Evolutionary conservation across 92 coral and sea anemone genomes (phyloP).

Genomic region (Paramuricea clavata): DNA sequence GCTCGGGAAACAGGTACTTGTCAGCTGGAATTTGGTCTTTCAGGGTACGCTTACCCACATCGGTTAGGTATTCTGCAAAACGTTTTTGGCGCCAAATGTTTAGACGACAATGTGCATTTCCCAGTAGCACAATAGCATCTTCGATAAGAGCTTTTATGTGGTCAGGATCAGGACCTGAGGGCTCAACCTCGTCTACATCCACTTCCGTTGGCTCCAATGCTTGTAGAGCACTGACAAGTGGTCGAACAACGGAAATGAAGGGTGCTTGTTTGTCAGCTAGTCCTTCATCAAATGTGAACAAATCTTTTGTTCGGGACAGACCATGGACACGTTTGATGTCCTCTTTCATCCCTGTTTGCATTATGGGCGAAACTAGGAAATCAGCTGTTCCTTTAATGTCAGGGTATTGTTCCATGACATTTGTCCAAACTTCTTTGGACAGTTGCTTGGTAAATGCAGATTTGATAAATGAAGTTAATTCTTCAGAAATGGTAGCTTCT

Average conservation of each 20-base stretch:
- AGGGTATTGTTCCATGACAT: constrained; percentile 40
- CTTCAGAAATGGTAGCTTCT: constrained; percentile 35
- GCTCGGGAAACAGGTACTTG: constrained; percentile 27
- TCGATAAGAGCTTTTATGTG: constrained; percentile 11
- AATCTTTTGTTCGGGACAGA: constrained; percentile 19
- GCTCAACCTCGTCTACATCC: not conserved
- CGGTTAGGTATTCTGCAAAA: constrained; percentile 16
- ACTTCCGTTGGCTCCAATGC: not conserved
- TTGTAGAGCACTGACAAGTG: constrained; percentile 36
- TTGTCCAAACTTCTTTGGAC: constrained; percentile 33
- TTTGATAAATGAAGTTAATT: no score
- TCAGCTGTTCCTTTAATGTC: constrained; percentile 41
- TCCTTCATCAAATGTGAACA: constrained; percentile 21
- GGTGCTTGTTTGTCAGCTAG: no score
- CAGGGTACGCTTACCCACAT: not conserved
- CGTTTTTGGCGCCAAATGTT: constrained; percentile 15
- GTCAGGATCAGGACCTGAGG: constrained; percentile 13
- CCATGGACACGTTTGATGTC: constrained; percentile 29
- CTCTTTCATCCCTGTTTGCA: no score
- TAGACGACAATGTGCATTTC: constrained; percentile 4
- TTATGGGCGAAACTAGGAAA: constrained; percentile 30
- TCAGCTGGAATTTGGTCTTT: constrained; percentile 22
- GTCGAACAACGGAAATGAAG: constrained; percentile 29
- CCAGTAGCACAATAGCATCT: constrained; percentile 33
- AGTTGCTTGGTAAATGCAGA: constrained; percentile 33